These are phyloP conservation scores for Leptobrachium ailaonicum DNA, from an alignment of 2,113 vertebrate species.

Conservation along the genomic window DNA sequence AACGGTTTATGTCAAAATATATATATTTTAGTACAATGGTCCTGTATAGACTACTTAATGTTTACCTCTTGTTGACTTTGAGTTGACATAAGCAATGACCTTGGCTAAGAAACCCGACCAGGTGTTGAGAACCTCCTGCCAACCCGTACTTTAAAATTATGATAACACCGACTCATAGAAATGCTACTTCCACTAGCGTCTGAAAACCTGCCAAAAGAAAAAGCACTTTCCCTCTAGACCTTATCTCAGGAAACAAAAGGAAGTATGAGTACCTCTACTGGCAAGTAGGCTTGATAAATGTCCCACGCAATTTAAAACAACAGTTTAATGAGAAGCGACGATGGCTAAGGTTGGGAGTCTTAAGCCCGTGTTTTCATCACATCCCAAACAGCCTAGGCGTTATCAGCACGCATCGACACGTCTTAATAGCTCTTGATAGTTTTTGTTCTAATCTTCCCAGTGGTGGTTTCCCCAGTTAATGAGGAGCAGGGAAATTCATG, in stretches of 20 bases:
- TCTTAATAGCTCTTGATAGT: slow-evolving; percentile 36
- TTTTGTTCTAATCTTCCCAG: slow-evolving; percentile 32
- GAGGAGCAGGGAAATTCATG: slow-evolving; percentile 32
- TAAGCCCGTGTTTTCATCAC: slow-evolving; percentile 6
- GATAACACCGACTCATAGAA: too few relatives aligned
- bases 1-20: too few relatives aligned
- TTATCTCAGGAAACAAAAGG: slow-evolving; percentile 23
- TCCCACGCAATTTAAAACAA: slow-evolving; percentile 13
- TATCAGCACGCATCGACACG: slow-evolving; percentile 29
- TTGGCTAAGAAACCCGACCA: too few relatives aligned
- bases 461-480: slow-evolving; percentile 38
- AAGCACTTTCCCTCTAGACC: too few relatives aligned
- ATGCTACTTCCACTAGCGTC: too few relatives aligned
- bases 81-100: too few relatives aligned
- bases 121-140: too few relatives aligned
- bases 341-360: not conserved
- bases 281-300: slow-evolving; percentile 16
- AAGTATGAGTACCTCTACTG: not conserved
- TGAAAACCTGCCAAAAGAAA: too few relatives aligned
- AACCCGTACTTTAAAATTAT: too few relatives aligned
- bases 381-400: slow-evolving; percentile 1
- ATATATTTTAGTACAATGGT: too few relatives aligned
- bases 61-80: too few relatives aligned
- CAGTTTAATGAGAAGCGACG: slow-evolving; percentile 4
- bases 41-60: too few relatives aligned